These are phyloP conservation scores for Conops quadrifasciatus DNA, from an alignment of 2,888 invertebrate species.

Conservation along the genomic window DNA sequence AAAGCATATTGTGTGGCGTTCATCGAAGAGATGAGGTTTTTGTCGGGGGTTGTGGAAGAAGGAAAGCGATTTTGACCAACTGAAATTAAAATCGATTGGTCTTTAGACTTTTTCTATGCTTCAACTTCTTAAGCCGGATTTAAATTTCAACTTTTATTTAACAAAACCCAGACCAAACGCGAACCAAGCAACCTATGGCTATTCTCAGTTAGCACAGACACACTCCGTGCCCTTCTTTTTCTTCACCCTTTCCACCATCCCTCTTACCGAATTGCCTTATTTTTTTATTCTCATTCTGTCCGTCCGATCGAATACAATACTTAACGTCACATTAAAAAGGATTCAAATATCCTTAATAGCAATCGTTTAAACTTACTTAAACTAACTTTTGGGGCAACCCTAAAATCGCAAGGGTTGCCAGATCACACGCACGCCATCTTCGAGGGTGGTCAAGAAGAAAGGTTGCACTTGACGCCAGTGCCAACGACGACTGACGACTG, in stretches of 20 bases:
- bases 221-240: neutral
- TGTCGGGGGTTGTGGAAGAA: no score
- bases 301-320: conserved; percentile 9
- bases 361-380: conserved; percentile 27
- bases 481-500: neutral
- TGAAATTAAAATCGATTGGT: no score
- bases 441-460: neutral
- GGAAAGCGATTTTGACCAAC: no score
- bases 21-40: no score
- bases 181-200: no score
- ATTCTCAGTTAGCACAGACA: no score
- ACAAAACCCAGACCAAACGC: no score
- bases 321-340: conserved; percentile 29
- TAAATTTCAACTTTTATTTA: neutral
- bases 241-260: neutral
- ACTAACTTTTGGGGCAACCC: conserved; percentile 26
- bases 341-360: conserved; percentile 22
- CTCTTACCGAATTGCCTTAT: conserved; percentile 31
- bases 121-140: neutral
- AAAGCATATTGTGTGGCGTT: no score
- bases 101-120: no score
- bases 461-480: neutral
- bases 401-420: conserved; percentile 18
- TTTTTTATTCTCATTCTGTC: conserved; percentile 36
- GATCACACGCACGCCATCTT: neutral